A percentile compares a stretch with the other conserved stretches of the same genome.
phyloP scores from a whole-genome alignment of 2,888 invertebrate genomes.

The Stomorhina lunata region DNA sequence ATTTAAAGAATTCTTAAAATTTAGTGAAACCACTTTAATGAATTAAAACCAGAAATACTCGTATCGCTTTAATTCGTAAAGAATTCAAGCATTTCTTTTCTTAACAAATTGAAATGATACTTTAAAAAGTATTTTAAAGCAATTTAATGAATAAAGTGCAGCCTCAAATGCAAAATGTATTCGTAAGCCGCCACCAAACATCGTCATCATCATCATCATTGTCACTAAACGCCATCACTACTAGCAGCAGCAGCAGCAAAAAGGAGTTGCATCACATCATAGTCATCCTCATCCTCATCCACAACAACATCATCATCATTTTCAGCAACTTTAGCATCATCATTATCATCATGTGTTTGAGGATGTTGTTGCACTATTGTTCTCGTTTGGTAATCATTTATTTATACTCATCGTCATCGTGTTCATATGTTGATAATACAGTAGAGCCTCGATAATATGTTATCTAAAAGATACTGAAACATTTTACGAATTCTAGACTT shows the following conservation, averaged over 20 bases:
- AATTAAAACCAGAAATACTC: neutral
- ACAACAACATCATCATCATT: neutral
- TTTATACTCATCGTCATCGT: no score
- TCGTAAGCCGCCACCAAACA: neutral
- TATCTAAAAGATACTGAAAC: no score
- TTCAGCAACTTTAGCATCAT: slow-evolving; percentile 33
- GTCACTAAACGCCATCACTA: neutral
- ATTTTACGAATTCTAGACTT: no score
- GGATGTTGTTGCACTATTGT: slow-evolving; percentile 5
- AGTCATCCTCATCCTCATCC: neutral
- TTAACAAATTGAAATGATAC: slow-evolving; percentile 25
- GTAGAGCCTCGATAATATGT: no score
- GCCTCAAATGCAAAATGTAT: slow-evolving; percentile 25
- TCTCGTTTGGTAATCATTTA: slow-evolving; percentile 26
- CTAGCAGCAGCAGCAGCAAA: neutral
- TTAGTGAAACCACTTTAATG: neutral
- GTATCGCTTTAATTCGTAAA: neutral
- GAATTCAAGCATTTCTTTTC: neutral
- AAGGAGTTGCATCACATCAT: no score
- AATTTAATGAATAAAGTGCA: slow-evolving; percentile 15
- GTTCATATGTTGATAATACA: no score
- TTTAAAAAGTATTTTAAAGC: slow-evolving; percentile 18
- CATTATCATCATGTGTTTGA: slow-evolving; percentile 13
- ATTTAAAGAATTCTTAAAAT: neutral
- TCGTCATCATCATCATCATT: neutral